These are phyloP conservation scores for Microtus pennsylvanicus DNA, from an alignment of 2,113 vertebrate species.

Conservation along the genomic window DNA sequence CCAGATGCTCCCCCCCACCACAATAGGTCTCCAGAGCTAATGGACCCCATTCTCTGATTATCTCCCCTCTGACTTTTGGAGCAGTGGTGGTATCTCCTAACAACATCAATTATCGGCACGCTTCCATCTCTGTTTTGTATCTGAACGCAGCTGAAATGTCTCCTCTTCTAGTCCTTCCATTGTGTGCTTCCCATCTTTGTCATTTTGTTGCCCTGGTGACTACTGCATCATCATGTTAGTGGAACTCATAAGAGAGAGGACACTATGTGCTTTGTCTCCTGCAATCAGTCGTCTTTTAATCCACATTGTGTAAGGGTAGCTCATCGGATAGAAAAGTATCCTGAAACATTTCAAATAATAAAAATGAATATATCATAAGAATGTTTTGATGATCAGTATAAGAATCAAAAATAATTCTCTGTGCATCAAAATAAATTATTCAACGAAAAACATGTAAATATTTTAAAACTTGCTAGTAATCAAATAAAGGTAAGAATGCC, in stretches of 20 bases:
- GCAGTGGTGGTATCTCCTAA: neutral
- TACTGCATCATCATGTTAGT: neutral
- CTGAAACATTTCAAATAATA: conserved; percentile 12
- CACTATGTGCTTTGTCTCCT: neutral
- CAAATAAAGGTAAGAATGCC: neutral
- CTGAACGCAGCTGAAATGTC: neutral
- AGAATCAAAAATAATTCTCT: neutral
- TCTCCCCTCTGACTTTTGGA: neutral
- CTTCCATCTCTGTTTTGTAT: neutral
- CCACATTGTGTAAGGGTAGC: neutral
- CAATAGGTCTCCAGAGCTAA: neutral
- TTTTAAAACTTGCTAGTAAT: conserved; percentile 33
- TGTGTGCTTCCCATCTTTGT: neutral
- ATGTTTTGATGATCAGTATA: neutral
- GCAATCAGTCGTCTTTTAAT: neutral
- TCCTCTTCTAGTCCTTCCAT: neutral
- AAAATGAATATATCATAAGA: conserved; percentile 1
- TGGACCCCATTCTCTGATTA: neutral
- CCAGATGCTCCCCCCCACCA: too few relatives aligned
- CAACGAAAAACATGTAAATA: neutral
- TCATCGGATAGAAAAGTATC: neutral
- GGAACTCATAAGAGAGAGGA: neutral
- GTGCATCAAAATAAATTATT: neutral
- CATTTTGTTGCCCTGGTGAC: neutral
- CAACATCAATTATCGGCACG: neutral